These are phyloP conservation scores for Crenuchus spilurus DNA, from an alignment of 2,797 vertebrate genomes.

Conservation along the genomic window DNA sequence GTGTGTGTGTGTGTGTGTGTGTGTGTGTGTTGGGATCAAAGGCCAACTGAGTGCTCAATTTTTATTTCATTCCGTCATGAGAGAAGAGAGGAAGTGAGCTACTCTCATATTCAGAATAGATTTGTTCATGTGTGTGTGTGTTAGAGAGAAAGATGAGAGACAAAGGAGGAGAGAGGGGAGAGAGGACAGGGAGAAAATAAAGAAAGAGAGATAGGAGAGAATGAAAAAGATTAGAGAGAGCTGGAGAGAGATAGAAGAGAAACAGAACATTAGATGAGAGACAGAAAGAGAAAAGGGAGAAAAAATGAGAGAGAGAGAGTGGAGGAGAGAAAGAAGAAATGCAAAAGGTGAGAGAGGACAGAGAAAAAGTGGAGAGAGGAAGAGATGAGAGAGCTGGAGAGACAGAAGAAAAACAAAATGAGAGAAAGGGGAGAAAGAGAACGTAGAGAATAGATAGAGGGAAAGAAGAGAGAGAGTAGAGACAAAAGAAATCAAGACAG, in stretches of 20 bases:
- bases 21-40: neutral
- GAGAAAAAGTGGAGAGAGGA: neutral
- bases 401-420: neutral
- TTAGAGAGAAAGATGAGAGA: neutral
- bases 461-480: too few relatives aligned
- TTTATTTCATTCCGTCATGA: slow-evolving; percentile 2
- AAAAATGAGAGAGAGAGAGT: neutral
- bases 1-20: slow-evolving; percentile 7
- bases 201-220: neutral
- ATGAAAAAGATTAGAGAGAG: too few relatives aligned
- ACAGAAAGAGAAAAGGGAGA: too few relatives aligned
- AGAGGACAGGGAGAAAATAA: neutral
- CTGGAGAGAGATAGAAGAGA: too few relatives aligned
- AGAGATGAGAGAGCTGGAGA: neutral
- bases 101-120: slow-evolving; percentile 18
- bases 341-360: neutral
- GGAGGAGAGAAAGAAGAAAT: neutral
- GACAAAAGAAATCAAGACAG: neutral
- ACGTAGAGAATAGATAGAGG: neutral
- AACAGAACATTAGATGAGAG: too few relatives aligned
- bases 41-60: neutral
- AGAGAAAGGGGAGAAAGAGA: neutral
- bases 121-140: too few relatives aligned
- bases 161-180: neutral
- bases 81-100: neutral